These are phyloP conservation scores for Anarhynchus alexandrinus DNA, from an alignment of 2,113 vertebrate species.

Conservation along the genomic window DNA sequence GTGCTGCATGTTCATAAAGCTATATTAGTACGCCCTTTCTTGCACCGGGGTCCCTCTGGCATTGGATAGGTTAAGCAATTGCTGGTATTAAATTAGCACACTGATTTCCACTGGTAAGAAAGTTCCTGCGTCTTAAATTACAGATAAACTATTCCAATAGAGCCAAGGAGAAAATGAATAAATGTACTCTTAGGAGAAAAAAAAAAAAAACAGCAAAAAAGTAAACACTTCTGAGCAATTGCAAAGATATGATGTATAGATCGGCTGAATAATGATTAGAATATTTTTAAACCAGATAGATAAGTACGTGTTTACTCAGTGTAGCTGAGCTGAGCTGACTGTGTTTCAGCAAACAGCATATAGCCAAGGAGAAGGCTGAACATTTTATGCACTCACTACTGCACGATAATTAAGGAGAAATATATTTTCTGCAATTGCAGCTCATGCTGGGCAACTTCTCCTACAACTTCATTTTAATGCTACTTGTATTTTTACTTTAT, in stretches of 20 bases:
- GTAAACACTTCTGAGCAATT: not conserved
- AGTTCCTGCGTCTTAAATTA: not conserved
- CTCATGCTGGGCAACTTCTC: not conserved
- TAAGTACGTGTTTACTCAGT: not conserved
- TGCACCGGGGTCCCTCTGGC: not conserved
- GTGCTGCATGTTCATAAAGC: not conserved
- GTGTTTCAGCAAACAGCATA: not conserved
- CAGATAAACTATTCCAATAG: not conserved
- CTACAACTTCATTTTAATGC: not conserved
- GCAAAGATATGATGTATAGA: not conserved
- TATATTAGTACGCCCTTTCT: not conserved
- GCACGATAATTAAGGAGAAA: not conserved
- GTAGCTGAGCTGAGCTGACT: not conserved
- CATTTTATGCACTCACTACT: not conserved
- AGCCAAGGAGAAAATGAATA: not conserved
- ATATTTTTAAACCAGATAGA: not conserved
- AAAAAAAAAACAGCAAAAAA: not conserved
- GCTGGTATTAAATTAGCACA: not conserved
- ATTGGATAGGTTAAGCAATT: not conserved
- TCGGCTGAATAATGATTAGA: not conserved
- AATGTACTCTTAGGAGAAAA: not conserved
- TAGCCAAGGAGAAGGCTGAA: not conserved
- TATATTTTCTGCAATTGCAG: not conserved
- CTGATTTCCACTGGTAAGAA: not conserved
- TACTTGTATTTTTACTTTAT: not conserved